These are phyloP conservation scores for Sebastes kiyomatsui DNA, from an alignment of 2,797 vertebrate species.

Conservation along the genomic window DNA sequence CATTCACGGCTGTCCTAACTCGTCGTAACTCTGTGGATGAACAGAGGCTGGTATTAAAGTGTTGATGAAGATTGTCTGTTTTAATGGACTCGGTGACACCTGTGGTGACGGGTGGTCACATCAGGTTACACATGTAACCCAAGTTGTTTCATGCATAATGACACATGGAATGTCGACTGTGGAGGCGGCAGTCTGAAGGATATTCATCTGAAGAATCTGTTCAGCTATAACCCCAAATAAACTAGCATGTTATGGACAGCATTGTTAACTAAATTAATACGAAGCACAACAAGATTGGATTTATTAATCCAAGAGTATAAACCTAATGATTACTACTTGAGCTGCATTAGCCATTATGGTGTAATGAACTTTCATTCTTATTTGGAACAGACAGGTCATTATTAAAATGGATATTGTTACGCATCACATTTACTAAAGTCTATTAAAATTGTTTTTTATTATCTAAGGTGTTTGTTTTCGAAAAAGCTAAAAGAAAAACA, in stretches of 20 bases:
- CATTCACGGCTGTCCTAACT: neutral
- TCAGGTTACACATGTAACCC: neutral
- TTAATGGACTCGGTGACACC: neutral
- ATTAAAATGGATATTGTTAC: no score
- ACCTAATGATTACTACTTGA: neutral
- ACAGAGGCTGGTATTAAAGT: neutral
- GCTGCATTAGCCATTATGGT: neutral
- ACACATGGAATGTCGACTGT: neutral
- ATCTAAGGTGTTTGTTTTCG: neutral
- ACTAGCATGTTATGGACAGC: neutral
- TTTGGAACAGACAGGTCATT: neutral
- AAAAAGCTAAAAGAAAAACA: neutral
- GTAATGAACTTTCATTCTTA: no score
- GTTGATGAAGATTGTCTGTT: neutral
- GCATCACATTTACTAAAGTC: neutral
- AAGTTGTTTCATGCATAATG: neutral
- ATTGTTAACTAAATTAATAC: neutral
- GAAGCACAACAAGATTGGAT: neutral
- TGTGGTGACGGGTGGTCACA: neutral
- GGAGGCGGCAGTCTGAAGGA: neutral
- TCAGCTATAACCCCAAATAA: neutral
- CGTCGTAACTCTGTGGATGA: neutral
- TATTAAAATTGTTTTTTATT: no score
- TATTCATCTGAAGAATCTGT: neutral
- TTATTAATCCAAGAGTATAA: neutral